A percentile compares a stretch with the other conserved stretches of the same genome.
Conservation (phyloP, 2,888 invertebrate species). For the Cabera pusaria region DNA sequence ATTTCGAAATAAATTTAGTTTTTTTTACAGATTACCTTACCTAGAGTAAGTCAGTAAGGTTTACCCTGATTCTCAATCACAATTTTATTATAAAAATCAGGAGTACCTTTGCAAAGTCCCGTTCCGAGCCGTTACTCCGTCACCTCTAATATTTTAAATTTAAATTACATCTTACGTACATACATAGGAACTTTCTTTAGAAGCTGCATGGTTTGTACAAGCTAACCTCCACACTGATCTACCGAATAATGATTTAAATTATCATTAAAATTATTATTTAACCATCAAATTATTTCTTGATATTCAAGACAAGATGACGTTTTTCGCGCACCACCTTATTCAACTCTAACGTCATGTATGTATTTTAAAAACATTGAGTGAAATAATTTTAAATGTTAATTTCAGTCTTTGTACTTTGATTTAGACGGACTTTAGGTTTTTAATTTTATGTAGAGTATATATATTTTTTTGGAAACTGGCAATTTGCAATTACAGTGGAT, state of each 20-base stretch:
- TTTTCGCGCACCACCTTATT: constrained; percentile 33
- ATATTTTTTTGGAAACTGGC: too few species aligned
- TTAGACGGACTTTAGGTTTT: constrained; percentile 12
- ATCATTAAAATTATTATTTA: constrained; percentile 52
- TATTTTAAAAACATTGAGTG: too few species aligned
- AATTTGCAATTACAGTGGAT: too few species aligned
- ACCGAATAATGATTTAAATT: constrained; percentile 73
- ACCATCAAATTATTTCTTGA: constrained; percentile 67
- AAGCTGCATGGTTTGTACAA: constrained; percentile 84
- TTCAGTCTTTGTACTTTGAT: constrained; percentile 17
- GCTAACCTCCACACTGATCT: constrained; percentile 82
- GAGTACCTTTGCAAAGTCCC: constrained; percentile 41
- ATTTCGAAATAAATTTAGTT: constrained; percentile 16
- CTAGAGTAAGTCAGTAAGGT: constrained; percentile 46
- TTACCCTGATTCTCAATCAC: constrained; percentile 72
- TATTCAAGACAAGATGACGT: constrained; percentile 58
- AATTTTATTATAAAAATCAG: constrained; percentile 61
- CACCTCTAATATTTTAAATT: constrained; percentile 75
- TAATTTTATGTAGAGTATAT: too few species aligned
- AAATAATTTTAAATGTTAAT: constrained; percentile 5
- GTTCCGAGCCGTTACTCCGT: constrained; percentile 53
- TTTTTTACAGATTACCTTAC: constrained; percentile 27
- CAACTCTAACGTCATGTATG: constrained; percentile 38
- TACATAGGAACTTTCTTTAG: constrained; percentile 84
- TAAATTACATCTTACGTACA: constrained; percentile 82